Percentiles rank a stretch among this genome's conserved stretches.
These are phyloP conservation scores for Solenopsis fugax DNA, from an alignment of 1,140 invertebrate genomes.

Conservation along the genomic window DNA sequence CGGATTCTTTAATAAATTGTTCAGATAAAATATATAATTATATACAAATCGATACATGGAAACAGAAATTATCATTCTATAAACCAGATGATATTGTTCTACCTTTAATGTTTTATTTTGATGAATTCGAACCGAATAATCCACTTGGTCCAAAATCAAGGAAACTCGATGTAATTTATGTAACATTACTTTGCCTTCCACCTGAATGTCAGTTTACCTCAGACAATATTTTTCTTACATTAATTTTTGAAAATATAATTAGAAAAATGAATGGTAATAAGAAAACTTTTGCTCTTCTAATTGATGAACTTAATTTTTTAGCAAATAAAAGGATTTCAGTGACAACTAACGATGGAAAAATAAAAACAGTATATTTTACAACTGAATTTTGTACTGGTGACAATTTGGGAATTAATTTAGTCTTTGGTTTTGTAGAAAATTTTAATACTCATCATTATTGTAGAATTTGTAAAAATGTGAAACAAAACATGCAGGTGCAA, in stretches of 20 bases:
- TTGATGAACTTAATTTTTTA: neutral
- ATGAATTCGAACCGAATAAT: too few species aligned
- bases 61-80: neutral
- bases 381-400: slow-evolving; percentile 24
- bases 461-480: slow-evolving; percentile 17
- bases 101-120: slow-evolving; percentile 36
- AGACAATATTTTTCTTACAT: slow-evolving; percentile 13
- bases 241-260: slow-evolving; percentile 16
- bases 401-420: slow-evolving; percentile 19
- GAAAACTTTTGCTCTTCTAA: slow-evolving; percentile 8
- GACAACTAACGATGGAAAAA: neutral
- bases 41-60: slow-evolving; percentile 11
- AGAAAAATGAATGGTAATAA: slow-evolving; percentile 1
- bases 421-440: slow-evolving; percentile 16
- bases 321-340: neutral
- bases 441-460: too few species aligned
- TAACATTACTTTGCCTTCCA: slow-evolving; percentile 7
- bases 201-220: slow-evolving; percentile 19
- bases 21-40: slow-evolving; percentile 4
- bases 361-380: neutral
- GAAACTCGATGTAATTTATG: slow-evolving; percentile 1
- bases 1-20: neutral
- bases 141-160: neutral
- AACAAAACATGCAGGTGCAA: neutral
- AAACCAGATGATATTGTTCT: neutral